Base-by-base conservation (phyloP, 2,797 vertebrate genomes). In the Labroides dimidiatus region DNA sequence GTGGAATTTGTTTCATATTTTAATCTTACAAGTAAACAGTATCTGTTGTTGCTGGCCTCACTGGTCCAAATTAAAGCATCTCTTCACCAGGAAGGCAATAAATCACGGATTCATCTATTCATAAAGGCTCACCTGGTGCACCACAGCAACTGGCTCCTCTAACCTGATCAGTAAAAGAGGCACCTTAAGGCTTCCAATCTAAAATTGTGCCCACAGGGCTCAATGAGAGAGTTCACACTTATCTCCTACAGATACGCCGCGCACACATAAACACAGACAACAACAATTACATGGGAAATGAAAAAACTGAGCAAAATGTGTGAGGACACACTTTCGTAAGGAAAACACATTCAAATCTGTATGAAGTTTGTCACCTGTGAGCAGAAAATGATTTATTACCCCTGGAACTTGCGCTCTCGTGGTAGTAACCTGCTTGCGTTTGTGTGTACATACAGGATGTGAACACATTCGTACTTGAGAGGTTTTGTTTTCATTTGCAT, bases 361-460 rank as follows among this genome's bases (percentile, higher is more conserved):
- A 80, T 82, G 59, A 69, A 75, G 54, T 75, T 81, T 83, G 80
- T 73, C 79, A 77, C 88, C 52, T 69, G 37, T 82, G 64, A 69
- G 74, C 57, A 64, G 78, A 81, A 81, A 78, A 81, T 84, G 53
- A 88, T 91, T 72, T 80, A 85, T 86, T 82, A 77, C 62, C 63
- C 13, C n/a, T 8, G 2, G 33, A 68, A 59, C 57, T 69, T 64
- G 56, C 60, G 65, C 24, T 69, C 50, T 71, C 64, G 17, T 59
- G 51, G 24, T 52, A 56, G 43, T 41, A 62, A 59, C 74, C 53
- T 57, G 65, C 20, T 41, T 0, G 6, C 55, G 19, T 63, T 12
- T 57, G n/a, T 48, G 42, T 41, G n/a, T 60, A 23, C 27, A 30
- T 66, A 24, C 27, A 52, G 45, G 47, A 69, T 73, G 48, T 39